A percentile compares a stretch with the other conserved stretches of the same genome.
Evolutionary conservation across 1,140 invertebrate genomes (phyloP).

Genomic region (Cherax destructor): DNA sequence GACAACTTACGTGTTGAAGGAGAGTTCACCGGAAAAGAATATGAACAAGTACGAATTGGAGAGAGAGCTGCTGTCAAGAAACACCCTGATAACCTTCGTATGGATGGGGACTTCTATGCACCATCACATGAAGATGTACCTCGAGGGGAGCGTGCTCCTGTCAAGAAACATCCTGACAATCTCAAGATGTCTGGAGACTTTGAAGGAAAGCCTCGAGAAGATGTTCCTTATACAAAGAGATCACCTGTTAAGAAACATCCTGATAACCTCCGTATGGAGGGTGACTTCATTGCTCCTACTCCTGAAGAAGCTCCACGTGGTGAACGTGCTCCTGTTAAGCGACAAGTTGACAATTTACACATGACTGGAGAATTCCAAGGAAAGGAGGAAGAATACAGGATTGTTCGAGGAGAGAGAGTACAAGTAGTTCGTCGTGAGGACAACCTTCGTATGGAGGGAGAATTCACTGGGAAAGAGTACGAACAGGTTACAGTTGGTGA

Average conservation of each 20-base stretch:
- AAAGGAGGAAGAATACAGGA: slow-evolving; percentile 75
- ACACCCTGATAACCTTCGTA: slow-evolving; percentile 39
- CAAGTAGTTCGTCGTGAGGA: slow-evolving; percentile 73
- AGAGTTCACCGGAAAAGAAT: slow-evolving; percentile 38
- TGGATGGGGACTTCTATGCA: slow-evolving; percentile 49
- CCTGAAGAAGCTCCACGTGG: slow-evolving; percentile 33
- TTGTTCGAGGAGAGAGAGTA: slow-evolving; percentile 76
- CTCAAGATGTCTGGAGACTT: slow-evolving; percentile 37
- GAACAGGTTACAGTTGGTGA: slow-evolving; percentile 31
- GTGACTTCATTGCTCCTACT: slow-evolving; percentile 41
- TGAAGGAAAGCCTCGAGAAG: not conserved
- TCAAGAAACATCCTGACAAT: slow-evolving; percentile 44
- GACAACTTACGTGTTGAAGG: slow-evolving; percentile 74
- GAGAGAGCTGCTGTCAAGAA: slow-evolving; percentile 38
- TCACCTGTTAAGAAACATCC: slow-evolving; percentile 23
- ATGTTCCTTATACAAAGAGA: slow-evolving; percentile 12
- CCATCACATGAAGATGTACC: slow-evolving; percentile 13
- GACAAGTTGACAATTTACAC: slow-evolving; percentile 34
- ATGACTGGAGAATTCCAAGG: slow-evolving; percentile 73
- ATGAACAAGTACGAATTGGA: slow-evolving; percentile 25
- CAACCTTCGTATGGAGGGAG: slow-evolving; percentile 49
- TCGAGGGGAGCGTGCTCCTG: slow-evolving; percentile 30
- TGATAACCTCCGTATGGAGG: slow-evolving; percentile 40
- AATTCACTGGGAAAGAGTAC: slow-evolving; percentile 71
- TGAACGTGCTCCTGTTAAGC: slow-evolving; percentile 35